A percentile compares a stretch with the other conserved stretches of the same genome.
phyloP scores from a whole-genome alignment of 2,113 vertebrate genomes.

The Typhlomys cinereus region DNA sequence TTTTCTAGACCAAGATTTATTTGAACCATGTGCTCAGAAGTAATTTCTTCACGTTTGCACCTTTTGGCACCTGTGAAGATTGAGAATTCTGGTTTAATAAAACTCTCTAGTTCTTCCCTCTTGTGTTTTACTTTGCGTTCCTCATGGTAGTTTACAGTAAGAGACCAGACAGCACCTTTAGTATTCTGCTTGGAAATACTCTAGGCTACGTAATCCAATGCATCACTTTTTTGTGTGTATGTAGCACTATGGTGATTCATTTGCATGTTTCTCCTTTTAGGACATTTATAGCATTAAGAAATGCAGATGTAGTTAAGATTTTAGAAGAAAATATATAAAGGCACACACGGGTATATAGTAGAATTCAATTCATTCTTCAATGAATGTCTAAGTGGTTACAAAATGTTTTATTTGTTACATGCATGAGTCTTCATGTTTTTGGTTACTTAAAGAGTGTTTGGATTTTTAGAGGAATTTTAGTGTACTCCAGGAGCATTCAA shows the following conservation, averaged over 20 bases:
- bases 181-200: neutral
- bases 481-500: neutral
- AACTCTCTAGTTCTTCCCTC: neutral
- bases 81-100: conserved; percentile 25
- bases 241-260: neutral
- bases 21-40: neutral
- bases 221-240: neutral
- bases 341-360: neutral
- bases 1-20: neutral
- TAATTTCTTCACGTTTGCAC: conserved; percentile 19
- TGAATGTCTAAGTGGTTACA: neutral
- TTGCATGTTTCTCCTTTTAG: neutral
- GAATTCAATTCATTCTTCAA: neutral
- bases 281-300: neutral
- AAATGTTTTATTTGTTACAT: conserved; percentile 10
- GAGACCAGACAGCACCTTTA: conserved; percentile 20
- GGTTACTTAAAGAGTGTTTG: neutral
- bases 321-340: neutral
- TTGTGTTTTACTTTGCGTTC: neutral
- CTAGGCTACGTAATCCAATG: neutral
- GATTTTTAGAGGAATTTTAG: conserved; percentile 35
- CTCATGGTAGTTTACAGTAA: too few relatives aligned
- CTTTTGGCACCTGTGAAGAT: conserved; percentile 40
- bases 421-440: neutral
- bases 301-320: conserved; percentile 1